Evolutionary conservation across 2,888 invertebrate genomes (phyloP).

Genomic region (Scaeva pyrastri): DNA sequence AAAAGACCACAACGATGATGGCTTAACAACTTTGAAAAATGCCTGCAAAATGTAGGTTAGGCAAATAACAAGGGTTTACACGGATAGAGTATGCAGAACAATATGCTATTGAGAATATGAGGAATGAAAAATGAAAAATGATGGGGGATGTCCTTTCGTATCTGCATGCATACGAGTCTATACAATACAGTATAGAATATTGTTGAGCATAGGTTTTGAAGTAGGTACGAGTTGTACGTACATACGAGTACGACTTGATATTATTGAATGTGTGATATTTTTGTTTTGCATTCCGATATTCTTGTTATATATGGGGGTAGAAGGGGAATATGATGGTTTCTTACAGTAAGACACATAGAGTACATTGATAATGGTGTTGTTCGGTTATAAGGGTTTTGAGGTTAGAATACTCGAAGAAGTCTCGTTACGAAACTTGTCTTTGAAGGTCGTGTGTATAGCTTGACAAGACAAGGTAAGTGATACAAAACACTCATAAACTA

Average conservation of each 20-base stretch:
- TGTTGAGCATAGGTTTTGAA: neutral
- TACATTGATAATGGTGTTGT: neutral
- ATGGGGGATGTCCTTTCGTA: slow-evolving; percentile 36
- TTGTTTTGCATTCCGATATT: neutral
- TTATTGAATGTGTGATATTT: slow-evolving; percentile 24
- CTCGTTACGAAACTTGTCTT: too few species aligned
- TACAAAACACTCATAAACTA: too few species aligned
- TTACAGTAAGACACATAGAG: too few species aligned
- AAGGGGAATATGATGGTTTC: too few species aligned
- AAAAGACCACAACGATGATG: slow-evolving; percentile 68
- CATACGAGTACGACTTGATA: neutral
- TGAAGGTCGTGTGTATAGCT: too few species aligned
- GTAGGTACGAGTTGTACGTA: neutral
- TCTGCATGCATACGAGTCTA: neutral
- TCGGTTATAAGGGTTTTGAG: neutral
- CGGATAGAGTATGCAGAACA: slow-evolving; percentile 27
- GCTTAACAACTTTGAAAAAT: slow-evolving; percentile 67
- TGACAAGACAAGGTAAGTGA: too few species aligned
- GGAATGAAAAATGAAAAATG: slow-evolving; percentile 48
- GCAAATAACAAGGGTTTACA: slow-evolving; percentile 63
- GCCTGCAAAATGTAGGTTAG: slow-evolving; percentile 70
- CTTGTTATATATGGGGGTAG: neutral
- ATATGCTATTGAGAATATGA: slow-evolving; percentile 30
- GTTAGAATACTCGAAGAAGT: too few species aligned
- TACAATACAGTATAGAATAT: neutral